Evolutionary conservation across 2,888 invertebrate species (phyloP), one percentile per base, ranked within the genome.

Genomic region (Hydropsyche betteni): DNA sequence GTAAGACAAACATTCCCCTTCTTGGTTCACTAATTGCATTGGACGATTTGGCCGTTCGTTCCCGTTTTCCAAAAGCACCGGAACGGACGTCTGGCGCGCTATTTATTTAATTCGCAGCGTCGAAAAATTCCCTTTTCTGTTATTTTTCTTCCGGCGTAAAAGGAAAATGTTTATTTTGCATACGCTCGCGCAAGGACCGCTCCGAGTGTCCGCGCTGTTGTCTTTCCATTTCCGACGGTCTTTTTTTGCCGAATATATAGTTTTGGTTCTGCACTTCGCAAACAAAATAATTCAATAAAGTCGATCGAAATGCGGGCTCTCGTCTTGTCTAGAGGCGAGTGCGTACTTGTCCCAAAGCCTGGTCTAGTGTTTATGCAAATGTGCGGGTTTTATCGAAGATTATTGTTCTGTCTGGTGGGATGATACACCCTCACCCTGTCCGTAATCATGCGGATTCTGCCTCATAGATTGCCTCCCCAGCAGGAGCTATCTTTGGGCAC

Each of bases 361-460:
- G 75, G 74, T 74, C 78, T 68, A 76, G 79, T 79, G 77, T 79
- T 79, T 77, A 88, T 88, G 88, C 88, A 88, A 88, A 88, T 88
- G 88, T 88, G 88, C 88, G 88, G 88, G 88, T 86, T 87, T 88
- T 88, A 88, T 88, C 88, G 86, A 85, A 87, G 87, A 88, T 88
- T 87, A 88, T 88, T 87, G 88, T 88, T 86, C 85, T 85, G 86
- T 76, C 76, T 75, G 76, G 72, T 74, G 74, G 75, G 76, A 76
- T 74, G 77, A 78, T 70, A 71, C 69, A 61, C 53, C 74, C 70
- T 44, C 52, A 58, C 69, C 55, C 76, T 69, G 34, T 72, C 34
- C 68, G 74, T 68, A 61, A 36, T 53, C 68, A 74, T 50, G 68
- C 51, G 50, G 33, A 33, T 50, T 33, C 61, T 50, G 7, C 38